A percentile compares a stretch with the other conserved stretches of the same genome.
phyloP scores from a whole-genome alignment of 2,797 vertebrate species.

The Adelosebastes latens region DNA sequence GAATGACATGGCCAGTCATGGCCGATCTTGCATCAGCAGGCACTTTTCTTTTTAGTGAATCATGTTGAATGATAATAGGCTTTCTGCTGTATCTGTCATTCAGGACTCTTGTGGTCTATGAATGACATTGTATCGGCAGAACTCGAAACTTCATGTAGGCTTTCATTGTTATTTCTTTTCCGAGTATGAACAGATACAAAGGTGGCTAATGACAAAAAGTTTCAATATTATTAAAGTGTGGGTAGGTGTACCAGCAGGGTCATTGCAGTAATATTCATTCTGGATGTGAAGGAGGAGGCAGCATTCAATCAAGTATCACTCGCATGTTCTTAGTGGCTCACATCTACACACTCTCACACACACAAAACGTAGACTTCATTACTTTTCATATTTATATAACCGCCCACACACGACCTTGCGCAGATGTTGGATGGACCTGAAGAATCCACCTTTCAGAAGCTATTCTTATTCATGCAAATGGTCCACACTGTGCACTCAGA shows the following conservation, averaged over 20 bases:
- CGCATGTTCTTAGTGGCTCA: slow-evolving; percentile 20
- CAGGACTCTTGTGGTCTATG: slow-evolving; percentile 52
- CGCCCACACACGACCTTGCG: slow-evolving; percentile 39
- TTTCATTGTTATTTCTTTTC: slow-evolving; percentile 32
- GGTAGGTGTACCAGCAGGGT: slow-evolving; percentile 32
- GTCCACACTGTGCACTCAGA: slow-evolving; percentile 58
- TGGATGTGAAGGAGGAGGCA: slow-evolving; percentile 29
- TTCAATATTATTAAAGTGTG: slow-evolving; percentile 68
- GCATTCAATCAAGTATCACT: slow-evolving; percentile 29
- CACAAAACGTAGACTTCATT: slow-evolving; percentile 29
- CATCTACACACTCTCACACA: slow-evolving; percentile 11
- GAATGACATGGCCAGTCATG: slow-evolving; percentile 30
- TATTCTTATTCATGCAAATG: slow-evolving; percentile 78
- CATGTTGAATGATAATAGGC: slow-evolving; percentile 27
- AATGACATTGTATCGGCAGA: slow-evolving; percentile 56
- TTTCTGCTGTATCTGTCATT: slow-evolving; percentile 39
- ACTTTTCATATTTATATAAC: slow-evolving; percentile 52
- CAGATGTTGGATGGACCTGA: slow-evolving; percentile 72
- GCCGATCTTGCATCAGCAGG: slow-evolving; percentile 21
- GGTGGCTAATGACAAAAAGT: slow-evolving; percentile 57
- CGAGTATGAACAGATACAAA: slow-evolving; percentile 47
- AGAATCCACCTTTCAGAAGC: slow-evolving; percentile 70
- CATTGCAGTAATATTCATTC: slow-evolving; percentile 55
- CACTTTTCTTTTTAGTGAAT: slow-evolving; percentile 43
- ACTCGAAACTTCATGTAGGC: slow-evolving; percentile 47